Evolutionary conservation across 1,140 invertebrate genomes (phyloP).

Genomic region (Phymastichus coffea): DNA sequence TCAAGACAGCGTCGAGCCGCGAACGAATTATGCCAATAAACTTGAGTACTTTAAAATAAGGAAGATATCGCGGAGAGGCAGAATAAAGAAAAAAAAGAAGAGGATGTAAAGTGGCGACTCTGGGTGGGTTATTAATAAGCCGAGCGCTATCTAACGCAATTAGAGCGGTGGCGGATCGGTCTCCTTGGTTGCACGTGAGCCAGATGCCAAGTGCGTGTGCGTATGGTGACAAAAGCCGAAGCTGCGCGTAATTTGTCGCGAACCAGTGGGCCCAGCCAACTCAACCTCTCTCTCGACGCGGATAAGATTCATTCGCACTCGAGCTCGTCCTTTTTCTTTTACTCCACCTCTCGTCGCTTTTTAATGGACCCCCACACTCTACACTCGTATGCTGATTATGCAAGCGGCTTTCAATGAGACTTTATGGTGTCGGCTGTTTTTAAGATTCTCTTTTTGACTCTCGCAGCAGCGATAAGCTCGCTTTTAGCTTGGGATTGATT

Average conservation of each 20-base stretch:
- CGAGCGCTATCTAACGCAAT: conserved; percentile 54
- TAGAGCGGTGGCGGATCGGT: conserved; percentile 39
- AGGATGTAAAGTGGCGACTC: background rate
- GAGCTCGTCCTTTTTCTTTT: background rate
- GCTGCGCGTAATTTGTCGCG: conserved; percentile 25
- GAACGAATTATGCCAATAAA: conserved; percentile 8
- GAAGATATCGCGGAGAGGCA: conserved; percentile 16
- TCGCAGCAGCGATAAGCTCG: too few species aligned
- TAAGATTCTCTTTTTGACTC: too few species aligned
- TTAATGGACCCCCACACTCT: background rate
- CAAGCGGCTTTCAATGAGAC: too few species aligned
- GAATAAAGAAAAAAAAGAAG: background rate
- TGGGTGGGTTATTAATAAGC: conserved; percentile 53
- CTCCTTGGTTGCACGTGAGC: conserved; percentile 34
- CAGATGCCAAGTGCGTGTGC: conserved; percentile 32
- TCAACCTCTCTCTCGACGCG: conserved; percentile 14
- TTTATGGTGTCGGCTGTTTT: too few species aligned
- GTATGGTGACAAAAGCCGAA: too few species aligned
- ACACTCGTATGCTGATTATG: too few species aligned
- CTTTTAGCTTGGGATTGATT: too few species aligned
- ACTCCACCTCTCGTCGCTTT: conserved; percentile 27
- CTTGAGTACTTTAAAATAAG: conserved; percentile 14
- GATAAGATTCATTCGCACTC: conserved; percentile 24
- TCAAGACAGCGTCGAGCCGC: too few species aligned
- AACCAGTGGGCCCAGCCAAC: background rate